phyloP scores from a whole-genome alignment of 1,140 invertebrate species.

The Carcinoscorpius rotundicauda region DNA sequence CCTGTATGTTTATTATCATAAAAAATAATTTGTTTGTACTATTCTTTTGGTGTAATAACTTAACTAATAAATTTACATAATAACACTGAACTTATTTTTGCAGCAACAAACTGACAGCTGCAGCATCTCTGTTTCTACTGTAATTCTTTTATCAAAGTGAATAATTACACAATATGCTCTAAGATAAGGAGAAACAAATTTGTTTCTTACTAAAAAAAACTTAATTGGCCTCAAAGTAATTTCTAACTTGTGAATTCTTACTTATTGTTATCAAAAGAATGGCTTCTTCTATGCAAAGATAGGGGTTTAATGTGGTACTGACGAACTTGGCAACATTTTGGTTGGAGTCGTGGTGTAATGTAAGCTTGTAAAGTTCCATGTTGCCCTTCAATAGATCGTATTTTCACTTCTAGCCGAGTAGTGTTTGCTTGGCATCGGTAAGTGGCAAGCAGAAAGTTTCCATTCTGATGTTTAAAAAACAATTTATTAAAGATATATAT shows the following conservation, averaged over 20 bases:
- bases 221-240: neutral
- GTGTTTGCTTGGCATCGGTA: slow-evolving; percentile 78
- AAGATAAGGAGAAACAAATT: no score
- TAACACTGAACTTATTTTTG: no score
- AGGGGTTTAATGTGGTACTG: slow-evolving; percentile 58
- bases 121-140: no score
- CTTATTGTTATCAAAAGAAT: slow-evolving; percentile 20
- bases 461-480: slow-evolving; percentile 37
- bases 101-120: no score
- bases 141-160: neutral
- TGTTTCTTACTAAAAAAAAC: neutral
- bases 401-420: slow-evolving; percentile 62
- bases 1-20: no score
- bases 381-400: slow-evolving; percentile 63
- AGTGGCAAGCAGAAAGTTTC: slow-evolving; percentile 64
- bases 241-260: slow-evolving; percentile 1
- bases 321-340: slow-evolving; percentile 56
- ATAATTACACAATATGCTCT: no score
- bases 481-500: no score
- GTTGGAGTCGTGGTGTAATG: slow-evolving; percentile 63
- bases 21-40: no score
- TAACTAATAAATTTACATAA: no score
- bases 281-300: slow-evolving; percentile 51
- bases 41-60: no score
- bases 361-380: slow-evolving; percentile 62